Evolutionary conservation across 2,888 invertebrate species (phyloP).

Genomic region (Meandrusa payeni): DNA sequence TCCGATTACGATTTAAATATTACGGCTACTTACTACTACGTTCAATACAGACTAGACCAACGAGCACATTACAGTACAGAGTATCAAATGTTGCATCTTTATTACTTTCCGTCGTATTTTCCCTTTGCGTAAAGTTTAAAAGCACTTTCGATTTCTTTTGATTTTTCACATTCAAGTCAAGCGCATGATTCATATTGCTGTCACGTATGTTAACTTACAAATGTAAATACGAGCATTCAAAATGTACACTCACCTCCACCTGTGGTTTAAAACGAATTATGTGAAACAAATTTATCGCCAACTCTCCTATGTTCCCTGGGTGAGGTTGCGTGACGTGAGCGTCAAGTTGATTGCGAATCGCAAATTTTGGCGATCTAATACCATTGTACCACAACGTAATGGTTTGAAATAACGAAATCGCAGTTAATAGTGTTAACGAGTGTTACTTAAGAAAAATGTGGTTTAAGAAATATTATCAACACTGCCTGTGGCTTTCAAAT

Average conservation of each 20-base stretch:
- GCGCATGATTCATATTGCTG: constrained; percentile 35
- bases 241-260: constrained; percentile 2
- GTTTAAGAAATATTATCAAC: too few relatives aligned
- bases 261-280: constrained; percentile 33
- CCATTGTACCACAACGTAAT: background rate
- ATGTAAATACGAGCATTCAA: constrained; percentile 38
- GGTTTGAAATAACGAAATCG: background rate
- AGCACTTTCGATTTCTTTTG: constrained; percentile 44
- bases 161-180: constrained; percentile 44
- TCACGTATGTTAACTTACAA: constrained; percentile 43
- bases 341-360: background rate
- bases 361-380: background rate
- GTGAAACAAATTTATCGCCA: constrained; percentile 37
- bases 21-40: too few relatives aligned
- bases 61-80: background rate
- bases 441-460: too few relatives aligned
- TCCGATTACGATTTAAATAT: too few relatives aligned
- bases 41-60: constrained; percentile 7
- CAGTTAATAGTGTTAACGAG: too few relatives aligned
- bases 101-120: constrained; percentile 13
- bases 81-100: background rate
- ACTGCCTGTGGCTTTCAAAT: too few relatives aligned
- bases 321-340: background rate
- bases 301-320: background rate
- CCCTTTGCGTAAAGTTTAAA: background rate